phyloP scores from a whole-genome alignment of 2,888 invertebrate genomes.

The Hypomecis punctinalis region DNA sequence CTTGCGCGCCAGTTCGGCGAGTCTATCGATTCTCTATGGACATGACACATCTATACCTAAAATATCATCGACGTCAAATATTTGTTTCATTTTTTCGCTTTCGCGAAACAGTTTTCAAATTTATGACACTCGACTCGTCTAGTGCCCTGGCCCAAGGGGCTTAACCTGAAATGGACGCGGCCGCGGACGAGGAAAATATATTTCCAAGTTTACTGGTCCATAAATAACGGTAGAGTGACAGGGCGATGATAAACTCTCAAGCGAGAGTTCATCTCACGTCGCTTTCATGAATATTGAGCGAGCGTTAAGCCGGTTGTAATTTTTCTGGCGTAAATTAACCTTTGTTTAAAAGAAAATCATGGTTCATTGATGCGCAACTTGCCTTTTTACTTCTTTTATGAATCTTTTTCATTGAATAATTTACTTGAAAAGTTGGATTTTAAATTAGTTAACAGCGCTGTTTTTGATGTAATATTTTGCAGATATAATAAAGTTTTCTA shows the following conservation, averaged over 20 bases:
- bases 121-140: slow-evolving; percentile 83
- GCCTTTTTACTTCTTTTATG: too few relatives aligned
- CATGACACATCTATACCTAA: too few relatives aligned
- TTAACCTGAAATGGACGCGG: slow-evolving; percentile 83
- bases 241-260: slow-evolving; percentile 81
- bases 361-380: too few relatives aligned
- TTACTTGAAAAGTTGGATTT: too few relatives aligned
- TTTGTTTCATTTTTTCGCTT: slow-evolving; percentile 78
- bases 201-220: slow-evolving; percentile 84
- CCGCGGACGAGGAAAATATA: slow-evolving; percentile 81
- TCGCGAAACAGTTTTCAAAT: slow-evolving; percentile 81
- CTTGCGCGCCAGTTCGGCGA: too few relatives aligned
- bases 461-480: too few relatives aligned
- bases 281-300: slow-evolving; percentile 79
- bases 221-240: slow-evolving; percentile 84
- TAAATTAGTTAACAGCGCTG: too few relatives aligned
- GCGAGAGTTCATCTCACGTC: slow-evolving; percentile 78
- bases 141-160: slow-evolving; percentile 80
- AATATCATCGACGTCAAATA: slow-evolving; percentile 61
- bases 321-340: slow-evolving; percentile 51
- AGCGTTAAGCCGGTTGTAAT: slow-evolving; percentile 63
- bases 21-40: too few relatives aligned
- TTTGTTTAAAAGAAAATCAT: not conserved
- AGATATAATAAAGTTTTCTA: too few relatives aligned
- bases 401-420: too few relatives aligned